Evolutionary conservation across 2,888 invertebrate species (phyloP), one percentile per base, ranked within the genome.

Genomic region (Oligia strigilis): DNA sequence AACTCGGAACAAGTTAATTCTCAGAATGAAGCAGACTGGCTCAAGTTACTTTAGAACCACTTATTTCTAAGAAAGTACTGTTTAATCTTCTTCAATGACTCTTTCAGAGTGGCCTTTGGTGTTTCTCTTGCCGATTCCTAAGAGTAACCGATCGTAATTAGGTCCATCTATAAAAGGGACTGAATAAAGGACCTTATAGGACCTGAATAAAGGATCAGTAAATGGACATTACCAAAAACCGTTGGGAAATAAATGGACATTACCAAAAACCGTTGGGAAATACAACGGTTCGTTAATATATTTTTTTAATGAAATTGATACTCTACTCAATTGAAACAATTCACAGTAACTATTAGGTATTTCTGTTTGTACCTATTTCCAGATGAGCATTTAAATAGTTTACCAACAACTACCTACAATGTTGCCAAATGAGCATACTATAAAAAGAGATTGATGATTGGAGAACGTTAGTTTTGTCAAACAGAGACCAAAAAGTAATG

Each of bases 11-110:
- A 29, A 83, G 52, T 75, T 76, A 8, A 13, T n/a, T 72, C 40
- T 60, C n/a, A 14, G 19, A 52, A 55, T 19, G 14, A 65, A 36
- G 8, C 69, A 43, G 64, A 67, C 71, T 81, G 43, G 43, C 64
- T 43, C 19, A 52, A 82, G 14, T 83, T 65, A 75, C 70, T 70
- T 66, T 14, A 58, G 17, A 60, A 46, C 8, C 23, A 72, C 13
- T 72, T 65, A 80, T 52, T 80, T 83, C 75, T 60, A 40, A 72
- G 36, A 65, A 80, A 80, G 58, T 75, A 72, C 58, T 65, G 29
- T 73, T 78, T 52, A 72, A 73, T 81, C 52, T 71, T 64, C 64
- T 81, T 81, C 72, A 81, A 82, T 72, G 19, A 69, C 8, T 79
- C 11, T 81, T 72, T 72, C 29, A 67, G 46, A 64, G 23, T 71